Evolutionary conservation across 2,888 invertebrate species (phyloP).

Genomic region (Serrognathus titanus): DNA sequence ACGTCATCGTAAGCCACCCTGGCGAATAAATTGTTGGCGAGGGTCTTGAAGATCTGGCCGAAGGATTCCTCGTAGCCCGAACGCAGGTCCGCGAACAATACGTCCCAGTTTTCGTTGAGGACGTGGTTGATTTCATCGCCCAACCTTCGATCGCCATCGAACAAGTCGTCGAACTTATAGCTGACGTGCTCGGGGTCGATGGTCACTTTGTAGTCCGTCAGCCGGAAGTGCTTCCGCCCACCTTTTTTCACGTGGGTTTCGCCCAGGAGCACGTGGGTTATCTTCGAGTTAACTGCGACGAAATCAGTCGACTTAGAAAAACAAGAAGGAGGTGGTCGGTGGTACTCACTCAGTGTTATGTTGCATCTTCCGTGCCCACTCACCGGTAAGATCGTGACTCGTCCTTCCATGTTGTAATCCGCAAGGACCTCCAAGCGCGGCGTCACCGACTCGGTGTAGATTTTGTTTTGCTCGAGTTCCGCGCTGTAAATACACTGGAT

Average conservation of each 20-base stretch:
- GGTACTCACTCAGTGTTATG: constrained; percentile 56
- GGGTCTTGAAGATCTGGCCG: constrained; percentile 59
- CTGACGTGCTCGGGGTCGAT: constrained; percentile 60
- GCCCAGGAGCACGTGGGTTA: constrained; percentile 9
- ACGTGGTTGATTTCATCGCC: constrained; percentile 39
- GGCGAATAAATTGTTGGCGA: constrained; percentile 63
- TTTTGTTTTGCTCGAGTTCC: constrained; percentile 12
- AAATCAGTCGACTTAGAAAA: background rate
- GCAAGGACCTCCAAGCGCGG: constrained; percentile 61
- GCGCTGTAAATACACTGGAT: constrained; percentile 2
- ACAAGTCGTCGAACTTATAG: constrained; percentile 66
- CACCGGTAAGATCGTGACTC: constrained; percentile 61
- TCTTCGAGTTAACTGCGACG: constrained; percentile 5
- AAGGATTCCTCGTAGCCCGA: constrained; percentile 63
- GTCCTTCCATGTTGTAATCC: constrained; percentile 65
- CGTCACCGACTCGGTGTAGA: constrained; percentile 51
- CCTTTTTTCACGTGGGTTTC: constrained; percentile 44
- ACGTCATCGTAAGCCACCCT: constrained; percentile 53
- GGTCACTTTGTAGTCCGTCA: constrained; percentile 61
- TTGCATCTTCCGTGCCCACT: constrained; percentile 63
- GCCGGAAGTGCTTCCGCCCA: constrained; percentile 62
- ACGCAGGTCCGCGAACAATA: constrained; percentile 51
- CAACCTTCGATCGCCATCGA: constrained; percentile 39
- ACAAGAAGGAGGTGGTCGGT: background rate
- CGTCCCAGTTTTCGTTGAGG: constrained; percentile 46